Conservation (phyloP, 2,797 vertebrate species). For the Huso huso region DNA sequence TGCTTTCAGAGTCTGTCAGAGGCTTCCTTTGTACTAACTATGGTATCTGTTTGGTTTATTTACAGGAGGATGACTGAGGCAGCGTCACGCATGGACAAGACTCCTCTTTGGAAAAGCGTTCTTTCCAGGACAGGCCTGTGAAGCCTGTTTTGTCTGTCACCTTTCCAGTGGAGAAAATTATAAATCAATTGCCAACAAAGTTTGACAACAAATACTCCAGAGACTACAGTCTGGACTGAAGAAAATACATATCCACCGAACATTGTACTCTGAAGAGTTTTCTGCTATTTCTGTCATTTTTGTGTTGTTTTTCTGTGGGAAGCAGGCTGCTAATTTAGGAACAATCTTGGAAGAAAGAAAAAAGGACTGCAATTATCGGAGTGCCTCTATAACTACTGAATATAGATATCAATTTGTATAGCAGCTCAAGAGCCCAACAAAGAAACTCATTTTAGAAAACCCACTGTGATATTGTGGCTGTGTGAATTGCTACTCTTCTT, state of each 20-base stretch:
- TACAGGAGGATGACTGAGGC: background rate
- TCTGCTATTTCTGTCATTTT: slow-evolving; percentile 52
- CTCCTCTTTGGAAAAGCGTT: background rate
- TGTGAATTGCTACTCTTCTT: slow-evolving; percentile 33
- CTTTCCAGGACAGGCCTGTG: background rate
- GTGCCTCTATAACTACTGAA: slow-evolving; percentile 56
- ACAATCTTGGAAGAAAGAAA: slow-evolving; percentile 1
- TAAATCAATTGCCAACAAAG: background rate
- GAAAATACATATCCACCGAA: background rate
- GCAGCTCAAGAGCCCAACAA: slow-evolving; percentile 37
- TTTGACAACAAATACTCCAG: background rate
- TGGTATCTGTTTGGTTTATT: background rate
- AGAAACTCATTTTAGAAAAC: slow-evolving; percentile 48
- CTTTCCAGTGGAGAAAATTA: background rate
- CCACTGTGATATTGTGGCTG: slow-evolving; percentile 38
- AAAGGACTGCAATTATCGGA: slow-evolving; percentile 43
- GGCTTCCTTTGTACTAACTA: background rate
- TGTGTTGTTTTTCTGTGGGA: slow-evolving; percentile 43
- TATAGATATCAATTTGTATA: slow-evolving; percentile 53
- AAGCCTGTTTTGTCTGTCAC: background rate
- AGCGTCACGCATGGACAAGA: background rate
- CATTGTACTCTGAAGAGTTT: slow-evolving; percentile 11
- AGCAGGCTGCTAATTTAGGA: slow-evolving; percentile 61
- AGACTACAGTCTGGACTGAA: background rate
- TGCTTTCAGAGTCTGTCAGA: too few relatives aligned